Base-by-base conservation (phyloP, 2,888 invertebrate genomes). In the Cyclophora punctaria region DNA sequence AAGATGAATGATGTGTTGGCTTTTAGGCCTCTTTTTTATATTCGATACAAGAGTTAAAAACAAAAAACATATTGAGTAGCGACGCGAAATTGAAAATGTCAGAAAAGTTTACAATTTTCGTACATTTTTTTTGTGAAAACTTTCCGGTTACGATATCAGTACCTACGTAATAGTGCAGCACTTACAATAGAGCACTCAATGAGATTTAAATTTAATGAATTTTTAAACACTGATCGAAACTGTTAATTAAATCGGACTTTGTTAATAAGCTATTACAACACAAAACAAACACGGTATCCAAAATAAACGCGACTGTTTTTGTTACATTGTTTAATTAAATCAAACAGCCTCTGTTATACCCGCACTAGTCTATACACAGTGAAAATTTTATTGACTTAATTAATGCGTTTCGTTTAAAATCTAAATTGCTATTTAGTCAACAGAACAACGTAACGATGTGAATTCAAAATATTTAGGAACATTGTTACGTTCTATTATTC, bases 1-100 rank as follows among this genome's bases (percentile, higher is more conserved):
- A 80, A 82, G 80, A 87, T 87, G 84, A 86, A 87, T 88, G 86
- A 87, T 81, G 85, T 83, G 80, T 80, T 77, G 73, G 73, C 71
- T 69, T 77, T 73, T 49, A 56, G 57, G 58, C 57, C 60, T 53
- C 56, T 57, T 63, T 72, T 71, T 69, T 65, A 58, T 50, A 51
- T 53, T 44, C 60, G 76, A 75, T 62, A 74, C 73, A 57, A 57
- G 59, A 55, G 64, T 44, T 5, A 34, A 44, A 20, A 44, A 44
- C 54, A 72, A 74, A 69, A 62, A 68, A 64, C 59, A 59, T 35
- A n/a, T 41, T 35, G 48, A 45, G 45, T 43, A 48, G 41, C 43
- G 6, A 48, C 45, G 46, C 48, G 46, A 34, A 48, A 41, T 46
- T 46, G 5, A 7, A 35, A 35, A 46, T 37, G 4, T 37, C 5